Evolutionary conservation across 2,113 vertebrate species (phyloP).

Genomic region (Oriolus oriolus): DNA sequence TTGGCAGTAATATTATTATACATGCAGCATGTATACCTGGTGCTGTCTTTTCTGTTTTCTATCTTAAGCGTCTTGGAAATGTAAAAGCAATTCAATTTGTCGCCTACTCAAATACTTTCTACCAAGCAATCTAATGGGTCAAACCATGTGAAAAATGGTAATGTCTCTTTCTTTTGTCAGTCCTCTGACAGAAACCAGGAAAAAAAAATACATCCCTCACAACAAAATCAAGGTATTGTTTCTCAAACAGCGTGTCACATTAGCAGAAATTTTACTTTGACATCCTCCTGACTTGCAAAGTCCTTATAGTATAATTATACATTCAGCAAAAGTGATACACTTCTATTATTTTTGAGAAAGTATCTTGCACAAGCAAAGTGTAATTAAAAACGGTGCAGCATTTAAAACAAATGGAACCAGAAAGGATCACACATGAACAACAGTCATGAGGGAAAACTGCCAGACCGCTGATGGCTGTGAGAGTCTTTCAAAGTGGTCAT

Average conservation of each 20-base stretch:
- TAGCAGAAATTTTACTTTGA: not conserved
- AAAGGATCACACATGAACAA: not conserved
- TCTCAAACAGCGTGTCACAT: constrained; percentile 2
- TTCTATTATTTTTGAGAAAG: not conserved
- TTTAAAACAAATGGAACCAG: constrained; percentile 2
- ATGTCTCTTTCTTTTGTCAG: constrained; percentile 18
- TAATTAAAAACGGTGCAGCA: constrained; percentile 26
- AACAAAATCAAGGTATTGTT: not conserved
- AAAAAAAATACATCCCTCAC: not conserved
- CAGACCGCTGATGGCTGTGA: not conserved
- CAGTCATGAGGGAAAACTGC: not conserved
- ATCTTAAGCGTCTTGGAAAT: constrained; percentile 58
- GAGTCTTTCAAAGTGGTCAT: not conserved
- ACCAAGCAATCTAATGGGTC: constrained; percentile 46
- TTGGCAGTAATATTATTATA: constrained; percentile 55
- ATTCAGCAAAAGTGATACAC: not conserved
- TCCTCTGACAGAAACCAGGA: not conserved
- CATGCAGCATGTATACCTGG: constrained; percentile 39
- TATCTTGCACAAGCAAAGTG: not conserved
- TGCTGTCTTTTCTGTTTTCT: constrained; percentile 49
- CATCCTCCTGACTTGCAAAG: not conserved
- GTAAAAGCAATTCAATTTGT: constrained; percentile 60
- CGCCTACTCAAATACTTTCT: constrained; percentile 28
- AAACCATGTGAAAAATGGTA: constrained; percentile 40
- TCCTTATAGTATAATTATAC: not conserved